Conservation (phyloP, 2,888 invertebrate genomes). For the Mesoligia furuncula region DNA sequence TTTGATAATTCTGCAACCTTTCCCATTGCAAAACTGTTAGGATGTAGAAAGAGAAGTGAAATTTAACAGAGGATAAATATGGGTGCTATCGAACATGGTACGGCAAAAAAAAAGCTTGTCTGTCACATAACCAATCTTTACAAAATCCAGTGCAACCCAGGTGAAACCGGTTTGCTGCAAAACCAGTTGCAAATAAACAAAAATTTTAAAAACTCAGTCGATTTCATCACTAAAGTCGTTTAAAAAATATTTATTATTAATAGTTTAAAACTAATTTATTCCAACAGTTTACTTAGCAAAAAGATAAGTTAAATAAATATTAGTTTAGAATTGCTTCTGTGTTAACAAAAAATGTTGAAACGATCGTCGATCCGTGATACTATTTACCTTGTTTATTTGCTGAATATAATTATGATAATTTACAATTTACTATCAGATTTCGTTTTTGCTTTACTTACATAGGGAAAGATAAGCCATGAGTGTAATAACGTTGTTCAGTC, state of each 20-base stretch:
- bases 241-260: conserved; percentile 19
- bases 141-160: background rate
- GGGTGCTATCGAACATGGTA: background rate
- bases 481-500: background rate
- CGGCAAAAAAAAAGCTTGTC: background rate
- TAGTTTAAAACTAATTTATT: conserved; percentile 40
- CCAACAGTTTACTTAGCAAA: conserved; percentile 50
- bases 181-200: conserved; percentile 7
- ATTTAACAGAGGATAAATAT: no score
- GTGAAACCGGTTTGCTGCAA: conserved; percentile 25
- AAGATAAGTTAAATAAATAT: conserved; percentile 43
- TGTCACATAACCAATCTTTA: conserved; percentile 13
- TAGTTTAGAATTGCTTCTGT: background rate
- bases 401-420: conserved; percentile 17
- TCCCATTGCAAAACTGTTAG: background rate
- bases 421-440: conserved; percentile 24
- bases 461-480: background rate
- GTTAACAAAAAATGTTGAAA: conserved; percentile 38
- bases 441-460: conserved; percentile 21
- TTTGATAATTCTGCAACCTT: background rate
- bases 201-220: background rate
- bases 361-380: conserved; percentile 38
- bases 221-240: background rate
- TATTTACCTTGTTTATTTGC: conserved; percentile 39
- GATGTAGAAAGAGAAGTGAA: background rate